phyloP scores from a whole-genome alignment of 2,113 vertebrate genomes.

The Lepus timidus region DNA sequence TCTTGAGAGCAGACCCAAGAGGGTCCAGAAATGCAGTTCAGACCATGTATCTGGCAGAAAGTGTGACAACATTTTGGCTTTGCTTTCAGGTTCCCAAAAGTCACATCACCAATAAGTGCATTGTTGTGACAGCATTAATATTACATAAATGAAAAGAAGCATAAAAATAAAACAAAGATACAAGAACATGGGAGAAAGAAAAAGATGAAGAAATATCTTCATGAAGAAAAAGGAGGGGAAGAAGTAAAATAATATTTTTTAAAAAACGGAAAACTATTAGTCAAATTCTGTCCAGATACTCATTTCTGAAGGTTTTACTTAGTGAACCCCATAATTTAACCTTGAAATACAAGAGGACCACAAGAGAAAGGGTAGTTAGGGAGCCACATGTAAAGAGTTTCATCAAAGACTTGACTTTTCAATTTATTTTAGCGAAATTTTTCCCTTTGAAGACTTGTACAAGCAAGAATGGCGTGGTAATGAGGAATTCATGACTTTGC shows the following conservation, averaged over 20 bases:
- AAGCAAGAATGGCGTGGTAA: background rate
- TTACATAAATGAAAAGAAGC: background rate
- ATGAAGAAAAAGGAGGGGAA: background rate
- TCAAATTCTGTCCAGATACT: background rate
- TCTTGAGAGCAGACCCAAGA: background rate
- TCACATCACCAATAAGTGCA: background rate
- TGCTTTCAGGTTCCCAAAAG: slow-evolving; percentile 7
- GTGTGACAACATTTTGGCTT: background rate
- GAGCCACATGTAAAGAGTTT: background rate
- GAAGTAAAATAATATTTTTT: background rate
- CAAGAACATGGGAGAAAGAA: background rate
- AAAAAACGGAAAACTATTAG: background rate
- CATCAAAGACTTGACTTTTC: background rate
- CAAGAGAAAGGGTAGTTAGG: background rate
- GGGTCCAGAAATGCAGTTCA: background rate
- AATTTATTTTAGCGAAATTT: background rate
- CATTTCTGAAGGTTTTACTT: background rate
- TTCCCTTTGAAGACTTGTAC: background rate
- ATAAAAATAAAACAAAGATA: background rate
- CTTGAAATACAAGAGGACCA: background rate
- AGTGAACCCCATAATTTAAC: background rate
- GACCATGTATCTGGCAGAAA: background rate
- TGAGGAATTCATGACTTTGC: background rate
- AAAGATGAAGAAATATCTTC: background rate
- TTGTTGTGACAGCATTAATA: background rate